Percentiles rank a stretch among this genome's conserved stretches.
These are phyloP conservation scores for Ceratosolen fusciceps DNA, from an alignment of 1,140 invertebrate species.

Conservation along the genomic window DNA sequence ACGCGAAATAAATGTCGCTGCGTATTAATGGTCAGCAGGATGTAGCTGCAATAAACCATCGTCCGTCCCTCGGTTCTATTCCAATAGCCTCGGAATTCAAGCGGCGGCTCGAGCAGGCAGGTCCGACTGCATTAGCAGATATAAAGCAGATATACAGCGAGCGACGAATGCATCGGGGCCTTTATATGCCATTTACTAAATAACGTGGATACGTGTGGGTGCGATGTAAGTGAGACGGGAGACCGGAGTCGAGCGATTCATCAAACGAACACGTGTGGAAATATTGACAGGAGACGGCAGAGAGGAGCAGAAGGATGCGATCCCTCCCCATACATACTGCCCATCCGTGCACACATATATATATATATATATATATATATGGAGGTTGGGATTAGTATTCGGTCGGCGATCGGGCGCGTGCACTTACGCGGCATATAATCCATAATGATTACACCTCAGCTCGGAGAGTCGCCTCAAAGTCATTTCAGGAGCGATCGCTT, in stretches of 20 bases:
- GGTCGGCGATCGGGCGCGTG: neutral
- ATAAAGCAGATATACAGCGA: neutral
- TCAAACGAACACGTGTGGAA: neutral
- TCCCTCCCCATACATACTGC: too few species aligned
- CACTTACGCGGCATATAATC: slow-evolving; percentile 9
- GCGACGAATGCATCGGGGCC: neutral
- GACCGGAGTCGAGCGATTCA: neutral
- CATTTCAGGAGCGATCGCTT: slow-evolving; percentile 21
- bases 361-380: too few species aligned
- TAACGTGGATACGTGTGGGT: too few species aligned
- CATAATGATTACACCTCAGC: slow-evolving; percentile 11
- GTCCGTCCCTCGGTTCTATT: neutral
- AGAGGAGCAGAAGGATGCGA: neutral
- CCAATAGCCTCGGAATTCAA: neutral
- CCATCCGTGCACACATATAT: too few species aligned
- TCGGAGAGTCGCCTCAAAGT: neutral
- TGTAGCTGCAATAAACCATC: neutral
- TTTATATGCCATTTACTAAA: neutral
- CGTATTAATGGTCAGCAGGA: neutral
- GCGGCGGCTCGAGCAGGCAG: neutral
- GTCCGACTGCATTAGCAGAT: neutral
- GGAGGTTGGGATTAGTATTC: neutral
- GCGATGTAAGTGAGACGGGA: neutral
- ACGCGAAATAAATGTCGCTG: neutral
- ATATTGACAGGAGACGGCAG: neutral